These are phyloP conservation scores for Hemicordylus capensis DNA, from an alignment of 2,113 vertebrate species.

Conservation along the genomic window DNA sequence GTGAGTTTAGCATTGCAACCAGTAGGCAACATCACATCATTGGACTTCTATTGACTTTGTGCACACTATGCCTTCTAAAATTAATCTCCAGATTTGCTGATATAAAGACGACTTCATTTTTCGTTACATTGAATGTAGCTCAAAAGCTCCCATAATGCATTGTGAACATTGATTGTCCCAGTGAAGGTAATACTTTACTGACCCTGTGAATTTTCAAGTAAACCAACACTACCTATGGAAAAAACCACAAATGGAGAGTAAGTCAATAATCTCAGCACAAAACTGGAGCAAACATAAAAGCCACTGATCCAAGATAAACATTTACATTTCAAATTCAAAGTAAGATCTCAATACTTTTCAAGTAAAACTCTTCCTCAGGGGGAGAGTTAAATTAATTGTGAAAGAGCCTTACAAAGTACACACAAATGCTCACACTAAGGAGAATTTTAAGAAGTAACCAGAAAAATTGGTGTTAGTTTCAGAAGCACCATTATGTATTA, in stretches of 20 bases:
- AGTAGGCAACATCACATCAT: too few relatives aligned
- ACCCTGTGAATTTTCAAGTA: not conserved
- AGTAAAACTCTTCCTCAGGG: not conserved
- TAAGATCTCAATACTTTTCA: not conserved
- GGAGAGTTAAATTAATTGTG: not conserved
- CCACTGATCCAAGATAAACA: not conserved
- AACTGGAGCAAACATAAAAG: conserved; percentile 4
- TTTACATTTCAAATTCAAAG: not conserved
- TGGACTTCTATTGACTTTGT: too few relatives aligned
- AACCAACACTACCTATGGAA: not conserved
- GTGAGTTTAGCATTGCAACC: too few relatives aligned
- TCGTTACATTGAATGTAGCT: not conserved
- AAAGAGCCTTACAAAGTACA: not conserved
- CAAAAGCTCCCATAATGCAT: not conserved
- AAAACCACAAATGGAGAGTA: not conserved
- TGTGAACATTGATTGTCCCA: not conserved
- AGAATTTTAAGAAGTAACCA: not conserved
- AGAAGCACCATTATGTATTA: not conserved
- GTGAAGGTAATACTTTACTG: not conserved
- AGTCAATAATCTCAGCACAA: not conserved
- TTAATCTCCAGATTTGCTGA: too few relatives aligned
- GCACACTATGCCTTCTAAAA: too few relatives aligned
- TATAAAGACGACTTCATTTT: too few relatives aligned
- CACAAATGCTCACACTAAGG: not conserved
- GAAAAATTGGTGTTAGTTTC: not conserved